Conservation (phyloP, 2,797 vertebrate genomes). For the Chiroxiphia lanceolata region DNA sequence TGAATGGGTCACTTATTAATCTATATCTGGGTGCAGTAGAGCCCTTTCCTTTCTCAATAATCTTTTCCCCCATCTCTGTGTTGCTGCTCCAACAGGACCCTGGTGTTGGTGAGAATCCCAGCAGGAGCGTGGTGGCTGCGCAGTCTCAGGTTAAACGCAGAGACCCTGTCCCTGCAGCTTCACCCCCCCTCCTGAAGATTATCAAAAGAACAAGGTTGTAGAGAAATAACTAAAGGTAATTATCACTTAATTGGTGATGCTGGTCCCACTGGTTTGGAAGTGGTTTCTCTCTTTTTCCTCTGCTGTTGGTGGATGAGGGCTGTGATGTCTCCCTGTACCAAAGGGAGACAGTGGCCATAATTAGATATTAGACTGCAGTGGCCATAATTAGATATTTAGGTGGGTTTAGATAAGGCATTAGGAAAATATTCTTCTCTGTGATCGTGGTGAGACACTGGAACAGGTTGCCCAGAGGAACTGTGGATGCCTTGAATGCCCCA, state of each 20-base stretch:
- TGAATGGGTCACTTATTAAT: conserved; percentile 81
- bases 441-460: background rate
- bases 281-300: background rate
- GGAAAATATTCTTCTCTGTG: background rate
- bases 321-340: background rate
- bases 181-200: background rate
- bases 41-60: background rate
- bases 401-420: background rate
- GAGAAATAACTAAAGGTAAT: background rate
- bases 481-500: too few species aligned
- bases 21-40: background rate
- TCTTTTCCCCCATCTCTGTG: background rate
- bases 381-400: background rate
- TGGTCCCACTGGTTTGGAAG: background rate
- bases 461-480: fast-evolving
- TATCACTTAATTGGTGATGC: background rate
- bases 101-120: background rate
- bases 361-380: background rate
- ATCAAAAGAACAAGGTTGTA: background rate
- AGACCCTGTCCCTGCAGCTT: background rate
- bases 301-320: background rate
- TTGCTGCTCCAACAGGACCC: background rate
- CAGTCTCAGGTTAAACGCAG: fast-evolving
- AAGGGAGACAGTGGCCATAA: background rate
- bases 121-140: fast-evolving